phyloP scores from a whole-genome alignment of 2,888 invertebrate species.

The Synanthedon andrenaeformis region DNA sequence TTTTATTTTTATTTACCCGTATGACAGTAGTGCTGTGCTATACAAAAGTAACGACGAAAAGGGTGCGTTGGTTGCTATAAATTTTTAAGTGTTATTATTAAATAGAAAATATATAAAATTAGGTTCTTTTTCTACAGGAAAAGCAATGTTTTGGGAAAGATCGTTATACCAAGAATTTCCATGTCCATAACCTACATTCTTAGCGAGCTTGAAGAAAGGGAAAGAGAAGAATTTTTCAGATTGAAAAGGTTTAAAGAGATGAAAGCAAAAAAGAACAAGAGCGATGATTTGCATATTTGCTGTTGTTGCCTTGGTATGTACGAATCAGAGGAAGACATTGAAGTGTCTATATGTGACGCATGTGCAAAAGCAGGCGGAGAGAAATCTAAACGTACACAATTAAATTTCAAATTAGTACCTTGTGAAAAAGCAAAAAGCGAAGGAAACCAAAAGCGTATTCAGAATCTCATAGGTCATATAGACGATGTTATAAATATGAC shows the following conservation, averaged over 20 bases:
- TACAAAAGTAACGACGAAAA: too few species aligned
- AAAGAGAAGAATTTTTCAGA: constrained; percentile 27
- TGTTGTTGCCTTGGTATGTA: neutral
- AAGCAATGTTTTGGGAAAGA: constrained; percentile 24
- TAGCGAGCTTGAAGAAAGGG: constrained; percentile 26
- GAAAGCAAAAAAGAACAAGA: constrained; percentile 13
- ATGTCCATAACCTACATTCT: constrained; percentile 21
- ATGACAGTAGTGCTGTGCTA: too few species aligned
- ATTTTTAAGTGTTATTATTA: too few species aligned
- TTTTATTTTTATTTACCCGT: too few species aligned
- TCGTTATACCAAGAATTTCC: constrained; percentile 25
- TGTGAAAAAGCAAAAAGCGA: constrained; percentile 3
- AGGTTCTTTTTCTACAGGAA: constrained; percentile 16
- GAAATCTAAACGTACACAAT: neutral
- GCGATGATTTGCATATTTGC: neutral
- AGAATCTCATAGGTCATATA: constrained; percentile 12
- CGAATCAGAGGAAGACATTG: too few species aligned
- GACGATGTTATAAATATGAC: constrained; percentile 15
- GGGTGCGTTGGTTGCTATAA: too few species aligned
- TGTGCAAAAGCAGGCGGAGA: neutral
- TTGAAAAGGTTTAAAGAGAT: constrained; percentile 17
- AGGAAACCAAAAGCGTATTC: constrained; percentile 10
- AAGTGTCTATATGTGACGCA: neutral
- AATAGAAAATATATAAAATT: neutral
- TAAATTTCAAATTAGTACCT: constrained; percentile 13